These are phyloP conservation scores for Ochlodes sylvanus DNA, from an alignment of 2,888 invertebrate genomes.

Conservation along the genomic window DNA sequence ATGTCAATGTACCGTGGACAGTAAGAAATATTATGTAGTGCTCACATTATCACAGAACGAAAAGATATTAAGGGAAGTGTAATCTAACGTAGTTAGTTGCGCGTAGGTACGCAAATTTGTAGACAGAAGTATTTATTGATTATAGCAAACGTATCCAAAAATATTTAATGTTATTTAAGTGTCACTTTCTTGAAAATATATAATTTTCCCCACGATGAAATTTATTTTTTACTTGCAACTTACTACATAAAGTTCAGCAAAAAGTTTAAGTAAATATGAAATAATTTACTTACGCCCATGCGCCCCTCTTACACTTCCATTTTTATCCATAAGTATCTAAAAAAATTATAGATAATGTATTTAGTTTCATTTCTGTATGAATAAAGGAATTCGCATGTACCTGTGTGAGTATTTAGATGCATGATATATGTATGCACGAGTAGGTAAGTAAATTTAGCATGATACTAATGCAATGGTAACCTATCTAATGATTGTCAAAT, in stretches of 20 bases:
- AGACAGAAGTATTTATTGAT: no score
- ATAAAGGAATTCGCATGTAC: no score
- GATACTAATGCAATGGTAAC: background rate
- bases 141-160: no score
- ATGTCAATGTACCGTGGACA: background rate
- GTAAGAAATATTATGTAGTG: conserved; percentile 20
- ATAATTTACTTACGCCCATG: no score
- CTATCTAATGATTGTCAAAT: no score
- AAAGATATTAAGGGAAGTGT: background rate
- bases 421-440: background rate
- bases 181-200: no score
- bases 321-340: background rate
- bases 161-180: no score
- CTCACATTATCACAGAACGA: background rate
- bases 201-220: no score
- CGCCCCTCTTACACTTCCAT: background rate
- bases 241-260: no score
- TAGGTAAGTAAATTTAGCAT: background rate
- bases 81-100: background rate
- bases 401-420: background rate
- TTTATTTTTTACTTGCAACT: no score
- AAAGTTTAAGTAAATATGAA: no score
- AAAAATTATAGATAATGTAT: background rate
- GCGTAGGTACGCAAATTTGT: no score
- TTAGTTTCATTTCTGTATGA: background rate